Evolutionary conservation across 1,140 invertebrate species (phyloP), one percentile per base, ranked within the genome.

Genomic region (Melipona quadrifasciata): DNA sequence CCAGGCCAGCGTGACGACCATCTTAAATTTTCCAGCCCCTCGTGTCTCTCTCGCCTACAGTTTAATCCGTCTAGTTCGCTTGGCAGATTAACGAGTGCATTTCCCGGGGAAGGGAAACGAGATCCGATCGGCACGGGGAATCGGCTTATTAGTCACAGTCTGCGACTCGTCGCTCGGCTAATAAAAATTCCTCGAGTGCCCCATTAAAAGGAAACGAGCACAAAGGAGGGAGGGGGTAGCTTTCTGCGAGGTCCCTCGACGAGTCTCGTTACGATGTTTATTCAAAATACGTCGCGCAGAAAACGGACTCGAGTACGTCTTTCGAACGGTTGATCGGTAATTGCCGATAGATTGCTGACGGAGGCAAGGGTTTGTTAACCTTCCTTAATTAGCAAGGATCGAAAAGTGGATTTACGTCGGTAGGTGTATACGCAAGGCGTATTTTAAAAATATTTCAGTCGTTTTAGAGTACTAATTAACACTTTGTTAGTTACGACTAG

Each of bases 1-100:
- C 85, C 74, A 79, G 87, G 80, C 67, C 65, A 77, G 34, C 39
- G 61, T 85, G 64, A 76, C 31, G 73, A 57, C 16, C 39, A 31
- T 78, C 76, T 78, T 78, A 67, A 64, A 65, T 78, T 70, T 57
- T 27, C 61, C 78, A 58, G 17, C 65, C 64, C 64, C 64, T 17
- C 58, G 31, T 51, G 34, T 76, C 21, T 47, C 21, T n/a, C 31
- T 19, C 19, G 21, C 16, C 16, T 47, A 24, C 53, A 21, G 34
- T 80, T 80, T 80, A 70, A 80, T 80, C 51, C 67, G 31, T 11
- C 67, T 55, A 17, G 51, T 71, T 70, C 64, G 14, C 11, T 27
- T 21, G 67, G 24, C 65, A 21, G 78, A 80, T 80, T 57, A 58
- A 80, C 78, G 64, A 55, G 31, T 70, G 64, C 78, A 70, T 58